A percentile compares a stretch with the other conserved stretches of the same genome.
Conservation (phyloP, 2,888 invertebrate genomes). For the Rhopalosiphum nymphaeae region DNA sequence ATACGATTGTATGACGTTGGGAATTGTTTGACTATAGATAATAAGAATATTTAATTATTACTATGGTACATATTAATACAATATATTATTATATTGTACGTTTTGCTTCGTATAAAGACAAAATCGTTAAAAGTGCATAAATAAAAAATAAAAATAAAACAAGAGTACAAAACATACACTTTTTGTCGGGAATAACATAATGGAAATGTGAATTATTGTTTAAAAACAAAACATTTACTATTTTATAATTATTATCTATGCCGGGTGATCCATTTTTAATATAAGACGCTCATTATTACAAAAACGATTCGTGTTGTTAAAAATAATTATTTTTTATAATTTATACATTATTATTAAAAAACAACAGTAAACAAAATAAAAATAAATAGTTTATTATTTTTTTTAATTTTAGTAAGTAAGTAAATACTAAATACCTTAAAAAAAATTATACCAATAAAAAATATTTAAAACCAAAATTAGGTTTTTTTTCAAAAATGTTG, state of each 20-base stretch:
- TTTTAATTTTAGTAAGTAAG: too few species aligned
- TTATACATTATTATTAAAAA: too few species aligned
- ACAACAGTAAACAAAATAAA: too few species aligned
- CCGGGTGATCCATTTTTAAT: background rate
- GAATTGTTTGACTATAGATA: background rate
- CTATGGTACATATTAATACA: background rate
- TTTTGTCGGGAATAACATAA: background rate
- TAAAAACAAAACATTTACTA: background rate
- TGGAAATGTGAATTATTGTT: background rate
- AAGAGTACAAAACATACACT: too few species aligned
- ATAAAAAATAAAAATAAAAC: background rate
- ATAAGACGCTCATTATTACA: background rate
- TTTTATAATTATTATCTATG: background rate
- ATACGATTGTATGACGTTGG: background rate
- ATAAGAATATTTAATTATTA: background rate
- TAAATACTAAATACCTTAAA: background rate
- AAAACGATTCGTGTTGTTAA: too few species aligned
- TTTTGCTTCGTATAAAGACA: background rate
- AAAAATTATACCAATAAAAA: background rate
- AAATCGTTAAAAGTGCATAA: background rate
- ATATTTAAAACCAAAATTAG: background rate
- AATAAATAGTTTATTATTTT: too few species aligned
- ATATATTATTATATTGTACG: background rate
- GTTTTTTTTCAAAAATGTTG: background rate
- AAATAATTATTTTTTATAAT: too few species aligned